Percentiles rank a stretch among this genome's conserved stretches.
Conservation (phyloP, 2,888 invertebrate species). For the Drosophila aldrichi region DNA sequence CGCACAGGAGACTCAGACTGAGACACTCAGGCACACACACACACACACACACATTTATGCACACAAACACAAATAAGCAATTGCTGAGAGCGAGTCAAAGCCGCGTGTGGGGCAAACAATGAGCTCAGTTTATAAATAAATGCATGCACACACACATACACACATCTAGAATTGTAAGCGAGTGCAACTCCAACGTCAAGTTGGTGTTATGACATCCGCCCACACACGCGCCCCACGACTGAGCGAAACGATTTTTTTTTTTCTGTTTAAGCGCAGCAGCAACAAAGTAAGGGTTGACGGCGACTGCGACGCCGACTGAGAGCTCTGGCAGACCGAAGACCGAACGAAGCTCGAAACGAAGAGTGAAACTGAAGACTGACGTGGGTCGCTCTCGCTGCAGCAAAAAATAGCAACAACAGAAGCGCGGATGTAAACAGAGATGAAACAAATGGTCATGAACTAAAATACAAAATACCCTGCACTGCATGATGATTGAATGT, state of each 20-base stretch:
- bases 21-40: constrained; percentile 6
- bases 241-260: background rate
- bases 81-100: constrained; percentile 28
- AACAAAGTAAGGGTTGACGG: constrained; percentile 58
- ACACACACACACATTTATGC: too few relatives aligned
- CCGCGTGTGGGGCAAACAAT: constrained; percentile 38
- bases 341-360: constrained; percentile 47
- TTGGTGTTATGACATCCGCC: constrained; percentile 44
- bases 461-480: constrained; percentile 21
- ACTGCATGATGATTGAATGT: background rate
- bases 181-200: constrained; percentile 39
- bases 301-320: constrained; percentile 26
- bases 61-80: background rate
- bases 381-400: constrained; percentile 31
- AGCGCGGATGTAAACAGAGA: constrained; percentile 19
- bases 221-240: background rate
- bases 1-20: constrained; percentile 46
- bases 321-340: constrained; percentile 2
- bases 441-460: constrained; percentile 1
- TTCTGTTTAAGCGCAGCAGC: constrained; percentile 51
- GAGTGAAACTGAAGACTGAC: constrained; percentile 50
- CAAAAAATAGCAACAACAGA: constrained; percentile 1
- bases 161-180: constrained; percentile 1
- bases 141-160: constrained; percentile 4
- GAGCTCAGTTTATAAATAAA: constrained; percentile 32